Base-by-base conservation (phyloP, 2,888 invertebrate species). In the Molorchus minor region DNA sequence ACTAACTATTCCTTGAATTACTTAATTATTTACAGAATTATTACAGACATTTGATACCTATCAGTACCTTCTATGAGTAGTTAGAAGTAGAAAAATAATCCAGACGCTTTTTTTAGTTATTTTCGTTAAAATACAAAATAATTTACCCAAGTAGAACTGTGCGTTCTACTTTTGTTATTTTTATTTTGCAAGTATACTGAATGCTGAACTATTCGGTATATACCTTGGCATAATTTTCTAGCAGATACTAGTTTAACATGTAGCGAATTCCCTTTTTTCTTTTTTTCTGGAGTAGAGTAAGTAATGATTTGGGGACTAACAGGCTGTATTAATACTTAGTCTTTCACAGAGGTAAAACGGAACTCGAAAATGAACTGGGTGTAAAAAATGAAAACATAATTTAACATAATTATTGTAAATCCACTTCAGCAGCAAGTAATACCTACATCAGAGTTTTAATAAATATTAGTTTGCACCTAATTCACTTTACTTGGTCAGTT, bases 1-100 rank as follows among this genome's bases (percentile, higher is more conserved):
- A 35, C 7, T 4, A 45, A 49, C n/a, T 49, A 33, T 21, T 29
- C 35, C 17, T 3, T 4, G 43, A 49, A 10, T 15, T 49, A 21
- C 38, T 30, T 36, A 25, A 21, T 36, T 43, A 52, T 45, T 13
- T 54, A 56, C 43, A 55, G 58, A 52, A 56, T 46, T 54, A 45
- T 59, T 46, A 51, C 46, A n/a, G n/a, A n/a, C n/a, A n/a, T n/a
- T n/a, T n/a, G n/a, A n/a, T n/a, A n/a, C n/a, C n/a, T n/a, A n/a
- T n/a, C n/a, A n/a, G n/a, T n/a, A n/a, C n/a, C n/a, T n/a, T n/a
- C n/a, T n/a, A n/a, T n/a, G n/a, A n/a, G n/a, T n/a, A n/a, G n/a
- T 38, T 40, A 46, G 3, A 36, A 4, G 38, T 17, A 38, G 33
- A 38, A 21, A 19, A 8, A 20, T 45, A 51, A 41, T 54, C 53